A percentile compares a stretch with the other conserved stretches of the same genome.
phyloP scores from a whole-genome alignment of 2,797 vertebrate species.

The Chiroxiphia lanceolata region DNA sequence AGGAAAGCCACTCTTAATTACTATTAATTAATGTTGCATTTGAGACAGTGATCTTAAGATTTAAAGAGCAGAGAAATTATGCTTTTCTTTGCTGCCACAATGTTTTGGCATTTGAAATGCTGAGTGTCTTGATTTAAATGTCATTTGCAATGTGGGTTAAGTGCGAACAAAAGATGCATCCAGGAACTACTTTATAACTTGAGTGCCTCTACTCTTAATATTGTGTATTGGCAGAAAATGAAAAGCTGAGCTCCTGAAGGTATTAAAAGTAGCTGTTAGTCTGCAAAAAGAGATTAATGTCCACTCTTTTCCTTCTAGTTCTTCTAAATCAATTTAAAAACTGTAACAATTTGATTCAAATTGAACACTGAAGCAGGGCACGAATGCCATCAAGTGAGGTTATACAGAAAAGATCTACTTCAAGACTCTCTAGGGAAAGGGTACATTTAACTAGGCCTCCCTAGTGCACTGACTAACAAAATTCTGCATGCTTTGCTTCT shows the following conservation, averaged over 20 bases:
- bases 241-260: neutral
- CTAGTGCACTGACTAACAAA: neutral
- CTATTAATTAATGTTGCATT: neutral
- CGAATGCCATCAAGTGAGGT: neutral
- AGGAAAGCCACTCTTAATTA: neutral
- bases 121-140: conserved; percentile 2
- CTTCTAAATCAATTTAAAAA: neutral
- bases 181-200: neutral
- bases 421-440: neutral
- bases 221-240: neutral
- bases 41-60: neutral
- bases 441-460: neutral
- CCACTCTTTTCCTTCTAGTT: neutral
- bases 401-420: neutral
- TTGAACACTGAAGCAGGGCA: neutral
- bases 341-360: neutral
- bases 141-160: neutral
- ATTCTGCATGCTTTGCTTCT: neutral
- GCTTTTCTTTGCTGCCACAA: neutral
- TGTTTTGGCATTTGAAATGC: neutral
- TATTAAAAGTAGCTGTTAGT: neutral
- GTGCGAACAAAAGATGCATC: neutral
- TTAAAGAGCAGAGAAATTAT: neutral
- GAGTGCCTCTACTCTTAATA: neutral
- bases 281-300: neutral